Evolutionary conservation across 2,888 invertebrate species (phyloP), one percentile per base, ranked within the genome.

Genomic region (Aricia artaxerxes): DNA sequence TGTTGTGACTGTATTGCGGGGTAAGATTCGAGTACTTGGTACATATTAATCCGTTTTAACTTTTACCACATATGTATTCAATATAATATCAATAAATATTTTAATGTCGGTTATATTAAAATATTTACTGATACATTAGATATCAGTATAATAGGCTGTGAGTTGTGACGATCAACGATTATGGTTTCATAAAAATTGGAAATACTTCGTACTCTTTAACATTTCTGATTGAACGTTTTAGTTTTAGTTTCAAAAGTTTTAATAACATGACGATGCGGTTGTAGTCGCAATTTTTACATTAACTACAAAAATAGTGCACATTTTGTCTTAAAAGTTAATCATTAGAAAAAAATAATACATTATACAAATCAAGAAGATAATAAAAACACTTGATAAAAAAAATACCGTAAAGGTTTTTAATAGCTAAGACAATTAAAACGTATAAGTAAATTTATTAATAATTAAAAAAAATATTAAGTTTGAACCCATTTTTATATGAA

Each of bases 1-100:
- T 94, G 93, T 89, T 93, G 88, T 87, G 92, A 93, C 86, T 94
- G 94, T 86, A 82, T 93, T 83, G 84, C 86, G 79, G 91, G 94
- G 92, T 93, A 91, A 87, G 92, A 87, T 83, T 61, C 11, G 40
- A 5, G 5, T 11, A 44, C 44, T 24, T 44, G 4, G 44, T 73
- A 44, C 9, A 69, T 73, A 73, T 40, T 31, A 38, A 73, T 6
- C 1, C 4, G 31, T 44, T n/a, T 44, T 44, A 44, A 44, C 7
- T 44, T n/a, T 44, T 44, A 44, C 73, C 7, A 4, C 44, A 44
- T 69, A 13, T 13, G n/a, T 73, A 73, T 44, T n/a, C 16, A 73
- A 57, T 57, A 72, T 61, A 44, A 72, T 61, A 44, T 44, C 44
- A 44, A 44, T 44, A 44, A 44, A 44, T 44, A 49, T 49, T 49